Base-by-base conservation (phyloP, 2,113 vertebrate genomes). In the Shinisaurus crocodilurus region DNA sequence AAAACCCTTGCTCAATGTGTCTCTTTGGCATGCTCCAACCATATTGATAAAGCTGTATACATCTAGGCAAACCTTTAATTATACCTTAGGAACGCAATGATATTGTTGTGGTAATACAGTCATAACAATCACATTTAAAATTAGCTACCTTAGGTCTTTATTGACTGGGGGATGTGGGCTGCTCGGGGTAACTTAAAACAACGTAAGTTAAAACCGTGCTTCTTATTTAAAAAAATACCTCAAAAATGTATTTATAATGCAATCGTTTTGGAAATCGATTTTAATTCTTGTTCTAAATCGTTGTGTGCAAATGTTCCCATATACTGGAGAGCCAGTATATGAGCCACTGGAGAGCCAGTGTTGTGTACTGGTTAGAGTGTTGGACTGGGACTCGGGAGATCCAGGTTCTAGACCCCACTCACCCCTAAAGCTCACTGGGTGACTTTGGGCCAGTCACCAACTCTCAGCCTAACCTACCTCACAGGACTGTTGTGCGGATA, bases 51-150 rank as follows among this genome's bases (percentile, higher is more conserved):
- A 96, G 95, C 94, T 96, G 94, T 97, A 96, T 97, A 97, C 96
- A 97, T 97, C 97, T 96, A 93, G 91, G 95, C 91, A 96, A 96
- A 96, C 95, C 96, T 97, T 97, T 97, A 97, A 98, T 97, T 96
- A 96, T 79, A 88, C 96, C 95, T 96, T 93, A 90, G 74, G 94
- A 97, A 89, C 94, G 92, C 93, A 94, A 91, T 2, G 89, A 95
- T 95, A 94, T 97, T 96, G 95, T 93, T 92, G 94, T 93, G 92
- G 95, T 92, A 95, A 97, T 95, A 95, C 48, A 94, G 95, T 92
- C 97, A 95, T 96, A 97, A 97, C 97, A 96, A 96, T 93, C 92
- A 94, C 27, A 32, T 95, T 95, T 94, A 94, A 94, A 96, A 96
- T 96, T 94, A 97, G 90, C 94, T 96, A 83, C 91, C 70, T 77